Base-by-base conservation (phyloP, 2,888 invertebrate genomes). In the Lutraria lutraria region DNA sequence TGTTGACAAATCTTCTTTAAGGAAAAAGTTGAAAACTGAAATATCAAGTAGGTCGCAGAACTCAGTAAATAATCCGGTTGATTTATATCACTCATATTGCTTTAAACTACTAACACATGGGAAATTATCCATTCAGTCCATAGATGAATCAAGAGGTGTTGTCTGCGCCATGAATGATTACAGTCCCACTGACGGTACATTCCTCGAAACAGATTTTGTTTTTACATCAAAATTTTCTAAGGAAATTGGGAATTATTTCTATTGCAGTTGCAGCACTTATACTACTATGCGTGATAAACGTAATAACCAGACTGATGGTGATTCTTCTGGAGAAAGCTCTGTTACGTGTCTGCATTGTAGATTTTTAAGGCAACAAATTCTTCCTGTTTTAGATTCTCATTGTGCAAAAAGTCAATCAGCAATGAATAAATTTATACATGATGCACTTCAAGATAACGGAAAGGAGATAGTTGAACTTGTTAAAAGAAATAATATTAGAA, bases 291-390 rank as follows among this genome's bases (percentile, higher is more conserved):
- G 52, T 8, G 25, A 54, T 25, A 10, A 29, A 53, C 13, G 16
- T 31, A 15, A 60, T 13, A 56, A 16, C 21, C 29, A 56, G 8
- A 15, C 16, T 31, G 60, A 25, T 43, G 16, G n/a, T 31, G 56
- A 82, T 82, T 56, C 60, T 19, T 12, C 25, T 29, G 82, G 60
- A 19, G 82, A 82, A 19, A 82, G 60, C 31, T 82, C 10, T 82
- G 82, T 82, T 0, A 82, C 60, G 13, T 82, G 82, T 60, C 25
- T 82, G 56, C 82, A 82, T 31, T 82, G 82, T 82, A 82, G 60
- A 56, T 82, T 82, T 82, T 25, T 60, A 29, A 82, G 31, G 13
- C 13, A 56, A 56, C 31, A 25, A 16, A 6, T 82, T 13, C 19
- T 81, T 52, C 81, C 25, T 81, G n/a, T 52, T n/a, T 6, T 81